Conservation (phyloP, 2,888 invertebrate species). For the Caenorhabditis sp. region DNA sequence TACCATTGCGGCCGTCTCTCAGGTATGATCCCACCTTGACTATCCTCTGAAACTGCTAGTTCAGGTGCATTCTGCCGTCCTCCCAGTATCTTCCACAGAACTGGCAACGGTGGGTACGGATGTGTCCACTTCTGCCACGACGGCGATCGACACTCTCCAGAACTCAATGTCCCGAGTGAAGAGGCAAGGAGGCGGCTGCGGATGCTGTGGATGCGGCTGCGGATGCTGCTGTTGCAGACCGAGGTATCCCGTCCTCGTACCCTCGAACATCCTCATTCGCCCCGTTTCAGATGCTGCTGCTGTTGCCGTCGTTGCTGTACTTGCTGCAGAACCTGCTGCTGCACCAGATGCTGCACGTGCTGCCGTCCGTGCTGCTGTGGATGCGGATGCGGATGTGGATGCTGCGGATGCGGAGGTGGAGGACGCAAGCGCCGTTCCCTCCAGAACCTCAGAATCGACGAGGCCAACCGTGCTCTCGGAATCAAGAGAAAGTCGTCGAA, state of each 20-base stretch:
- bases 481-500: constrained; percentile 50
- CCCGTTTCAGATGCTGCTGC: constrained; percentile 45
- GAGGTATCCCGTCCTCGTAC: constrained; percentile 20
- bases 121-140: constrained; percentile 26
- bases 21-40: neutral
- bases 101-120: constrained; percentile 37
- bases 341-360: constrained; percentile 59
- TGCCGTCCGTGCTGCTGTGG: constrained; percentile 57
- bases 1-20: constrained; percentile 34
- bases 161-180: constrained; percentile 55
- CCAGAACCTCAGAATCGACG: constrained; percentile 58
- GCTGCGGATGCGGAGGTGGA: constrained; percentile 63
- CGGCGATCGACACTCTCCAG: constrained; percentile 46
- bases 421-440: constrained; percentile 60
- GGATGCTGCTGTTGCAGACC: constrained; percentile 60
- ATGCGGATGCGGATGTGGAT: constrained; percentile 50
- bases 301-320: constrained; percentile 61
- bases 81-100: constrained; percentile 45
- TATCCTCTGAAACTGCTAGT: neutral
- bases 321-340: constrained; percentile 63
- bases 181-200: constrained; percentile 55
- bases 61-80: constrained; percentile 36
- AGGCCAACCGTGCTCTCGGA: constrained; percentile 55
- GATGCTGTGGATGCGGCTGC: constrained; percentile 54
- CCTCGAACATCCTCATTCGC: neutral